These are phyloP conservation scores for Xiphias gladius DNA, from an alignment of 2,113 vertebrate species.

Conservation along the genomic window DNA sequence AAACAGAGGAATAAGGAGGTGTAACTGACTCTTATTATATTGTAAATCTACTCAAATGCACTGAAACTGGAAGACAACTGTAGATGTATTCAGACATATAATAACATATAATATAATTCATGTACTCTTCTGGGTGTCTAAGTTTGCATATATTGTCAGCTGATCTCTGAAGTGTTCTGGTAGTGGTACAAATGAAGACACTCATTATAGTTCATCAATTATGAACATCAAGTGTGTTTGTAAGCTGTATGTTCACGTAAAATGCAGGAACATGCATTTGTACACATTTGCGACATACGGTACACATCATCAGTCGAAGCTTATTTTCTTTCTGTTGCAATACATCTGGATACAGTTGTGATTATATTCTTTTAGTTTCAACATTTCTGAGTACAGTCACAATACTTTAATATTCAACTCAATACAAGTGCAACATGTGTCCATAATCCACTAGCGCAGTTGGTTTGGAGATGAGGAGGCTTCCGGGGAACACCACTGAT, in stretches of 20 bases:
- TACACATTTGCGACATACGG: conserved; percentile 7
- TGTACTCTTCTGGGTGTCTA: conserved; percentile 2
- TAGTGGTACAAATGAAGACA: conserved; percentile 6
- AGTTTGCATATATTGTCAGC: conserved; percentile 37
- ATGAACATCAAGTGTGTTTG: background rate
- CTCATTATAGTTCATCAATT: background rate
- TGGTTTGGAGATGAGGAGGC: background rate
- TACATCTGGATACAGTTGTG: conserved; percentile 22
- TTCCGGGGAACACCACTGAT: conserved; percentile 33
- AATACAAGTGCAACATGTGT: conserved; percentile 47
- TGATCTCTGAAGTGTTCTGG: conserved; percentile 43
- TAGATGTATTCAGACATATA: conserved; percentile 2
- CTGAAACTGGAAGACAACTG: conserved; percentile 37
- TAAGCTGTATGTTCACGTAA: conserved; percentile 12
- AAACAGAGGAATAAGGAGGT: background rate
- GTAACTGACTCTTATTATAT: conserved; percentile 1
- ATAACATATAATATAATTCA: background rate
- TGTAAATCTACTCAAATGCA: conserved; percentile 40
- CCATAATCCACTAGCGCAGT: conserved; percentile 41
- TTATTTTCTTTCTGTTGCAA: conserved; percentile 24
- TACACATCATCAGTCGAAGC: conserved; percentile 20
- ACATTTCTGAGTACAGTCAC: conserved; percentile 30
- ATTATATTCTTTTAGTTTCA: conserved; percentile 27
- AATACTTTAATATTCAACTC: conserved; percentile 24
- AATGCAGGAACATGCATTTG: conserved; percentile 21